Evolutionary conservation across 1,140 invertebrate species (phyloP), one percentile per base, ranked within the genome.

Genomic region (Lasaia peninsularis): DNA sequence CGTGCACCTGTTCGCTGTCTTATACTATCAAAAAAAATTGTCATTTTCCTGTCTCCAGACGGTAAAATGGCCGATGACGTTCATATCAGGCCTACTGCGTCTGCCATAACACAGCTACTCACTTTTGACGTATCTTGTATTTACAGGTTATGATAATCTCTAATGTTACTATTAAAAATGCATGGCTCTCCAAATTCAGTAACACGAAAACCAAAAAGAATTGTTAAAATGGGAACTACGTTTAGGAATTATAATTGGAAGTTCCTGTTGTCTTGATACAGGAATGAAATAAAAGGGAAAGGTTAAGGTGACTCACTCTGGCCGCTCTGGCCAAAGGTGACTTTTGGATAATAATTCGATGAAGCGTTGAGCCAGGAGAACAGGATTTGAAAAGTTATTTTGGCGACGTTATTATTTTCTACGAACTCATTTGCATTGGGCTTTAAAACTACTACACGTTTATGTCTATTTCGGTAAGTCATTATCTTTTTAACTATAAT

Each of bases 281-380:
- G 62, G 66, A 64, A 63, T 69, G 76, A 76, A 80, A 80, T 69
- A 79, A 84, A 75, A 78, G 74, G 75, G 73, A 83, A 78, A 82
- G 79, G 77, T 76, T 76, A 61, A 20, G 14, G 58, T 73, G 64
- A 77, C 54, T 77, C 74, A 78, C 58, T 70, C 59, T 49, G 16
- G n/a, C n/a, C n/a, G n/a, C n/a, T n/a, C n/a, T 32, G 55, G 40
- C 16, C 55, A 58, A 56, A 65, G 60, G 60, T 65, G 63, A 65
- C 52, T 62, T 20, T 48, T 20, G 40, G 40, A 48, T 21, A 37
- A 48, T 48, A 48, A 44, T 20, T 20, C 18, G 11, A 20, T 21
- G 40, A 21, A 48, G 40, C 20, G 11, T 18, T 53, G 56, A 24
- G 56, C 49, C 59, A 53, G 50, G 33, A 40, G 20, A 58, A 62